These are phyloP conservation scores for Ficedula albicollis DNA, from an alignment of 2,797 vertebrate species.

Conservation along the genomic window DNA sequence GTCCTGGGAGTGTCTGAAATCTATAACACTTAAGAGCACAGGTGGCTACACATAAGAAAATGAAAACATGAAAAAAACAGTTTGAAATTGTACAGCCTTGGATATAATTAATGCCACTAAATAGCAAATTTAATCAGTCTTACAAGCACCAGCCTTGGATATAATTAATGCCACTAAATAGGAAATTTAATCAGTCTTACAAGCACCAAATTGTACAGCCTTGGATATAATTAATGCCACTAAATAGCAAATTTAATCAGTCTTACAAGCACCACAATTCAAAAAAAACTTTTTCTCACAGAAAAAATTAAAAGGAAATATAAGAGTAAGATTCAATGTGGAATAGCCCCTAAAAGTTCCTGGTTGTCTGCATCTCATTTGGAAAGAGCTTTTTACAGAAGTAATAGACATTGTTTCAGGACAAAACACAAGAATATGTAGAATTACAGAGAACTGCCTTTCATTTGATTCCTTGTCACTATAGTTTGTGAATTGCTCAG, in stretches of 20 bases:
- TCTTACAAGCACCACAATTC: background rate
- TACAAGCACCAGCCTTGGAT: background rate
- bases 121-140: background rate
- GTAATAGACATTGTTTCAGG: background rate
- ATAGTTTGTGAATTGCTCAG: background rate
- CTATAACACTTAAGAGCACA: background rate
- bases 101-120: background rate
- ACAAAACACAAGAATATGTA: background rate
- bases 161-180: background rate
- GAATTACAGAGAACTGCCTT: background rate
- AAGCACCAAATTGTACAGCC: background rate
- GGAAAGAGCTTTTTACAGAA: background rate
- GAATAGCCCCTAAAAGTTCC: background rate
- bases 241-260: background rate
- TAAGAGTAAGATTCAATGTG: background rate
- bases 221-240: background rate
- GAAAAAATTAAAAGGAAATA: background rate
- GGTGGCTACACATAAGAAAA: background rate
- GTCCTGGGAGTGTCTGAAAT: background rate
- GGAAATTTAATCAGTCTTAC: background rate
- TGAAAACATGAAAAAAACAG: background rate
- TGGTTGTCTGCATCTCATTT: background rate
- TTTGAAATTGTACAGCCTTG: background rate
- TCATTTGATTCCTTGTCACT: background rate
- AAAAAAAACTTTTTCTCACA: background rate